Evolutionary conservation across 2,888 invertebrate species (phyloP), one percentile per base, ranked within the genome.

Genomic region (Ormyrus rosae): DNA sequence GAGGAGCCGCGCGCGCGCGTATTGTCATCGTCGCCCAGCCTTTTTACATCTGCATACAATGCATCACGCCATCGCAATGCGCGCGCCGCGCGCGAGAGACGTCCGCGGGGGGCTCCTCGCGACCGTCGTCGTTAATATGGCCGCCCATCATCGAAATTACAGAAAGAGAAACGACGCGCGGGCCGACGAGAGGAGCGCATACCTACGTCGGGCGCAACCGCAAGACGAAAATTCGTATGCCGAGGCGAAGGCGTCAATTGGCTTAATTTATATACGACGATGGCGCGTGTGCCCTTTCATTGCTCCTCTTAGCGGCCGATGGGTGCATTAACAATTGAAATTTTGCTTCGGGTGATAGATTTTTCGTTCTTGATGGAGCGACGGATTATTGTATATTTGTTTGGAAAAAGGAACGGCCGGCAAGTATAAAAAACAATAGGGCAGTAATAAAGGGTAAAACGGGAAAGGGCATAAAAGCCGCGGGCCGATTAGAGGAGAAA

Each of bases 21-120:
- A 83, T 79, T 84, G 89, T 90, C 90, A 90, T 89, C 89, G 90
- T 89, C 89, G 89, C 89, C 89, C 88, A 88, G 90, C 90, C 90
- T 89, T 89, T 87, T 89, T 90, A 63, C 87, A 90, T 90, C 89
- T 90, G 87, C 90, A 90, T 90, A 90, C 90, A 90, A 90, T 90
- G 45, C 55, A 45, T 46, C 88, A 88, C 87, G 89, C 85, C 86
- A 85, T 85, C 86, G 34, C 34, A 34, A 34, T 34, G 34, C 34
- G 34, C 34, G 34, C 34, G 19, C 19, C 19, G 19, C 19, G 86
- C 85, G 81, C 84, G 81, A 82, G 82, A 82, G 77, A 83, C 65
- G 51, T 71, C 64, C 68, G 76, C 85, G 83, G 85, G 83, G 85
- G 86, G 86, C 88, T 87, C 87, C 86, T 85, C 85, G 86, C 48